Base-by-base conservation (phyloP, 2,888 invertebrate species). In the Nomada ruficornis region DNA sequence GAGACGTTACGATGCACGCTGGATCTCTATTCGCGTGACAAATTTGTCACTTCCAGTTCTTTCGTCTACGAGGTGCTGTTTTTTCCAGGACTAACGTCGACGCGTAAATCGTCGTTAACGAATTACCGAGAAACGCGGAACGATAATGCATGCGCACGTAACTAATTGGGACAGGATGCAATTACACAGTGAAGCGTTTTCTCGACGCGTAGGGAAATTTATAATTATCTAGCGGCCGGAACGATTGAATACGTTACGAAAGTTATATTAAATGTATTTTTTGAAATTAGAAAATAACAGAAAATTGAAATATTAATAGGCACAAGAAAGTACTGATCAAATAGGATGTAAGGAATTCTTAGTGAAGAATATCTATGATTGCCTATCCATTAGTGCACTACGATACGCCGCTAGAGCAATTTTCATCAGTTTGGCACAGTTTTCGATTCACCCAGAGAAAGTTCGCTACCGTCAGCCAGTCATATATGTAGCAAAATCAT, bases 111-210 rank as follows among this genome's bases (percentile, higher is more conserved):
- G 64, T 57, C 26, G 50, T n/a, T 50, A 50, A 65, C 42, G 63
- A 63, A 65, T 64, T 73, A 55, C 42, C 44, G 44, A 36, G 59
- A 52, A 64, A 63, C 26, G 72, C 18, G 72, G 52, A 63, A 63
- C 57, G 65, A 65, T 75, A 52, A 75, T 69, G 57, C 18, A 64
- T 59, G 26, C 52, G 76, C 64, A 76, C 26, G 79, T 42, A 65
- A 59, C 64, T 79, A 79, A 79, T 76, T 76, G 65, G 64, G 42
- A n/a, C 59, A 52, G 52, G 63, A 65, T 69, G 64, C 64, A 76
- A 79, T 79, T 79, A 64, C 59, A 52, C 69, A 18, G n/a, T 64
- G 52, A 29, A 52, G 29, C 23, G 42, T 26, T 55, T 62, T 60
- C 65, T 63, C 10, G n/a, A 7, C 36, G n/a, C 42, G 50, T 23